A percentile compares a stretch with the other conserved stretches of the same genome.
Conservation (phyloP, 2,797 vertebrate species). For the Cuculus canorus region DNA sequence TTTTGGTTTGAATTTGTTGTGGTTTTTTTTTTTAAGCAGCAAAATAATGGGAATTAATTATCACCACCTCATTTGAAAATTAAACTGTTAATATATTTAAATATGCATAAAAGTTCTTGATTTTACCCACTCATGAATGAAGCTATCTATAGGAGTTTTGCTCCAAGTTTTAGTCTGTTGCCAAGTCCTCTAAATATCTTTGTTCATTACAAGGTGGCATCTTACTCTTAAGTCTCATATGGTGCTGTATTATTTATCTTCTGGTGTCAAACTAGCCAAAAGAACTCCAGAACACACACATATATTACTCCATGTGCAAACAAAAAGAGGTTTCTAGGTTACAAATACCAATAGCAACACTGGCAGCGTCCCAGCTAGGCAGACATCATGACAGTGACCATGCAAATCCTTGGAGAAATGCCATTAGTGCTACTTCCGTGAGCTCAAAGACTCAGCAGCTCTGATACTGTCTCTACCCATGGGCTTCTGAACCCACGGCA, state of each 20-base stretch:
- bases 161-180: background rate
- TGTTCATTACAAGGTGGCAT: background rate
- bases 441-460: background rate
- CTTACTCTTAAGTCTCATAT: background rate
- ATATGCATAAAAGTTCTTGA: background rate
- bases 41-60: background rate
- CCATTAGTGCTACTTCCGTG: background rate
- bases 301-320: background rate
- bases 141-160: background rate
- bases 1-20: background rate
- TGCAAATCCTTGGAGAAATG: background rate
- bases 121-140: background rate
- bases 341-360: background rate
- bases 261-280: background rate
- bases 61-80: background rate
- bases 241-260: background rate
- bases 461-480: background rate
- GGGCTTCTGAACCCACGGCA: background rate
- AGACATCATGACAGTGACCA: background rate
- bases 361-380: background rate
- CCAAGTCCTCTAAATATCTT: background rate
- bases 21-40: background rate
- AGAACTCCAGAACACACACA: background rate
- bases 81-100: background rate
- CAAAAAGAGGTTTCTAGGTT: background rate